These are phyloP conservation scores for Apis dorsata DNA, from an alignment of 1,140 invertebrate species.

Conservation along the genomic window DNA sequence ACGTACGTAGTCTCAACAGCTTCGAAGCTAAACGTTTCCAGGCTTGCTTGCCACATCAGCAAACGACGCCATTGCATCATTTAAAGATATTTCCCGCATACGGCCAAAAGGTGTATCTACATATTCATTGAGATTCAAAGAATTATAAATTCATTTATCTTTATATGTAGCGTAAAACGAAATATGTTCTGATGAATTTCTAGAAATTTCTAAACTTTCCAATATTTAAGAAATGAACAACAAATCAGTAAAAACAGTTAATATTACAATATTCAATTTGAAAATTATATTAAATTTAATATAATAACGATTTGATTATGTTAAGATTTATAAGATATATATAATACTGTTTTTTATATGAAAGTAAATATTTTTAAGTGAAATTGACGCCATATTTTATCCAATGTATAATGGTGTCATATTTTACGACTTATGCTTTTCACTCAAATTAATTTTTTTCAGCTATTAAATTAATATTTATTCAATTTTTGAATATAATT, in stretches of 20 bases:
- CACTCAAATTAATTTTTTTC: too few species aligned
- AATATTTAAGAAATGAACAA: neutral
- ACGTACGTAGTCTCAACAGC: constrained; percentile 44
- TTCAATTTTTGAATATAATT: too few species aligned
- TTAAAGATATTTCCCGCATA: constrained; percentile 35
- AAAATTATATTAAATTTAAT: neutral
- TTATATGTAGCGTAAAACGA: neutral
- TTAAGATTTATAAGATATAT: neutral
- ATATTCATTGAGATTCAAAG: constrained; percentile 13
- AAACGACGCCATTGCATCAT: constrained; percentile 73
- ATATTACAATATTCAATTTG: neutral
- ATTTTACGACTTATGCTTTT: neutral
- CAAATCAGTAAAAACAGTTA: neutral
- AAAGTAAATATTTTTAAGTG: neutral
- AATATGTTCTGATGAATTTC: constrained; percentile 2
- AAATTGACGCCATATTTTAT: neutral
- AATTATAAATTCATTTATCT: neutral
- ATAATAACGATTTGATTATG: neutral
- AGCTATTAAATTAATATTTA: neutral
- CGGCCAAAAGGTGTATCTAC: constrained; percentile 13
- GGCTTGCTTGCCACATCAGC: constrained; percentile 71
- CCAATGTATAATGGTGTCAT: neutral
- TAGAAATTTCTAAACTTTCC: neutral
- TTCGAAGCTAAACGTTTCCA: constrained; percentile 44
- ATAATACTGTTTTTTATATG: neutral